phyloP scores from a whole-genome alignment of 2,888 invertebrate genomes.

The Drosophila peninsularis region DNA sequence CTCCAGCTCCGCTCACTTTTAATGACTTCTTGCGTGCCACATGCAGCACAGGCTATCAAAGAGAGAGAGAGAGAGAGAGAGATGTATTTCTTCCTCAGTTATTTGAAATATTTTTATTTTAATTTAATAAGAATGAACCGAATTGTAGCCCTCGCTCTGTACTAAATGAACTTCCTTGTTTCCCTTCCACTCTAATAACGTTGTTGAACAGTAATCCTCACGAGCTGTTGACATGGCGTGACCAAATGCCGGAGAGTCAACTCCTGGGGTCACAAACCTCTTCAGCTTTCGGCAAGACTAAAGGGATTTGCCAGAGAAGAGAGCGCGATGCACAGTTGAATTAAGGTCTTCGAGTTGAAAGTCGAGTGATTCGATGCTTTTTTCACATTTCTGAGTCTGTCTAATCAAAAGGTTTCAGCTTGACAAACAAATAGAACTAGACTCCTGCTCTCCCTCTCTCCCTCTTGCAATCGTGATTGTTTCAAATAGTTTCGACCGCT shows the following conservation, averaged over 20 bases:
- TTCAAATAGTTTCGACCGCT: constrained; percentile 54
- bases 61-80: neutral
- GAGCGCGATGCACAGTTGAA: constrained; percentile 13
- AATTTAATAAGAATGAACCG: constrained; percentile 54
- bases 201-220: constrained; percentile 63
- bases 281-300: constrained; percentile 12
- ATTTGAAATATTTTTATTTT: constrained; percentile 55
- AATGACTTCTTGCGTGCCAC: constrained; percentile 76
- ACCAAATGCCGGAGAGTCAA: constrained; percentile 24
- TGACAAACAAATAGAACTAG: constrained; percentile 37
- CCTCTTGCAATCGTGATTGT: constrained; percentile 43
- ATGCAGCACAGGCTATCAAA: constrained; percentile 38
- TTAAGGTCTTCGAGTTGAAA: constrained; percentile 17
- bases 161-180: constrained; percentile 46
- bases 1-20: constrained; percentile 47
- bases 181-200: constrained; percentile 56
- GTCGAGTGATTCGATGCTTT: constrained; percentile 9
- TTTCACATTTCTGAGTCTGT: neutral
- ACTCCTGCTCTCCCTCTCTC: neutral
- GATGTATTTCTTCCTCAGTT: constrained; percentile 30
- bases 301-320: constrained; percentile 1
- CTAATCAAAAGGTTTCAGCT: constrained; percentile 30
- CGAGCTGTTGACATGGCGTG: constrained; percentile 50
- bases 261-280: constrained; percentile 20
- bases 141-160: constrained; percentile 15